Evolutionary conservation across 2,113 vertebrate genomes (phyloP).

Genomic region (Malurus elegans): DNA sequence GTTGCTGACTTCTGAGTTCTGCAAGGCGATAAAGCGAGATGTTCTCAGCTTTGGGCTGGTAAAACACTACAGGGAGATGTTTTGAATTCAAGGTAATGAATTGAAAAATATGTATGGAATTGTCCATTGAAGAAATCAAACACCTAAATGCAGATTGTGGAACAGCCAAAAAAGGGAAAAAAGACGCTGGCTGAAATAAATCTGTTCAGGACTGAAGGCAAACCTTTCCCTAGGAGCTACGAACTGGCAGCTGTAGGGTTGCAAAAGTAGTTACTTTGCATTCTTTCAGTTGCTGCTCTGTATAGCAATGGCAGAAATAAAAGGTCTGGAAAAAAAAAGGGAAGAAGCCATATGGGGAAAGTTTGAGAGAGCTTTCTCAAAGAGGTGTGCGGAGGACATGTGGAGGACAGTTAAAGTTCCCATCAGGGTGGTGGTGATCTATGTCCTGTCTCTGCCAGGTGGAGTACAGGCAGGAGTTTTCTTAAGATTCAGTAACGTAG

Average conservation of each 20-base stretch:
- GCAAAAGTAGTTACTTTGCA: not conserved
- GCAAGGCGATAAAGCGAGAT: not conserved
- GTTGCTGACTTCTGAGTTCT: not conserved
- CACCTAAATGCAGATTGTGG: not conserved
- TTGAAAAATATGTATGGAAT: not conserved
- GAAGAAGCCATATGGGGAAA: not conserved
- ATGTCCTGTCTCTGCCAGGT: not conserved
- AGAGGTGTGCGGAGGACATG: not conserved
- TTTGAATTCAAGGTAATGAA: not conserved
- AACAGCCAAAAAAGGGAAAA: not conserved
- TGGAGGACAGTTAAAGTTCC: not conserved
- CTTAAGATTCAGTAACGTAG: not conserved
- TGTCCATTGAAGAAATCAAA: not conserved
- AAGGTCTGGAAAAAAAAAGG: not conserved
- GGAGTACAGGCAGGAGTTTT: not conserved
- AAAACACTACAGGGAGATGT: not conserved
- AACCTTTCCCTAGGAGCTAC: not conserved
- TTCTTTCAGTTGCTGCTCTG: not conserved
- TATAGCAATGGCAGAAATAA: not conserved
- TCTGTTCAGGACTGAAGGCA: not conserved
- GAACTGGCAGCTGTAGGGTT: not conserved
- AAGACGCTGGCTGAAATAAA: not conserved
- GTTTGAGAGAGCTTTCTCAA: not conserved
- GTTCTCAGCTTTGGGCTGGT: not conserved
- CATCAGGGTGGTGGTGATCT: not conserved